Base-by-base conservation (phyloP, 2,888 invertebrate genomes). In the Polydesmus complanatus region DNA sequence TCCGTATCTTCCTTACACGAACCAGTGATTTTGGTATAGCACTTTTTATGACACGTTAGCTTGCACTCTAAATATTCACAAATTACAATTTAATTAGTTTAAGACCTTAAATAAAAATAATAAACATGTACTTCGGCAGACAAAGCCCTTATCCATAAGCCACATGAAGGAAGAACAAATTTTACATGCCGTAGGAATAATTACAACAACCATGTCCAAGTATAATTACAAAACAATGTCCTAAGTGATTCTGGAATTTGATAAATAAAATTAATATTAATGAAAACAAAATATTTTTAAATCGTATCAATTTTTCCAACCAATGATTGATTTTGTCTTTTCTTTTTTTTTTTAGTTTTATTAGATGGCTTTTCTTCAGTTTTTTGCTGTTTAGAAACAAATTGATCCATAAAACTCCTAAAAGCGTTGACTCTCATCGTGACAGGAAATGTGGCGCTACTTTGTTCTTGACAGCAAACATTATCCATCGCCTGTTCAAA, bases 351-450 rank as follows among this genome's bases (percentile, higher is more conserved):
- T 49, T 69, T 64, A 27, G 68, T 67, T 55, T 70, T 70, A 3
- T 83, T 80, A 73, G 84, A 84, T 52, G 86, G 85, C 68, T 88
- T 88, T 63, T 88, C 88, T 64, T 88, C 87, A 8, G 83, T 80
- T 56, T 84, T 84, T 27, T 48, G 58, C n/a, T 54, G 51, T 19
- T 55, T 58, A 5, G 51, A 54, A 86, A 88, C 88, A 73, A 94
- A 95, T 75, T 95, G 95, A 73, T 95, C 92, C 82, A 96, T 86
- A 74, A 92, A 96, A 19, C 94, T 94, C 21, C 95, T 78, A 75
- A 95, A 94, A 8, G 93, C 93, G 75, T 95, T 95, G 2, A 94
- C 89, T 0, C 92, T 92, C 86, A 95, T 88, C 0, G 91, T 93
- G 27, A 90, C 86, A 0, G 93, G 92, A 68, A 94, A 86, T 67